These are phyloP conservation scores for Pseudocheirus occidentalis DNA, from an alignment of 2,797 vertebrate genomes.

Conservation along the genomic window DNA sequence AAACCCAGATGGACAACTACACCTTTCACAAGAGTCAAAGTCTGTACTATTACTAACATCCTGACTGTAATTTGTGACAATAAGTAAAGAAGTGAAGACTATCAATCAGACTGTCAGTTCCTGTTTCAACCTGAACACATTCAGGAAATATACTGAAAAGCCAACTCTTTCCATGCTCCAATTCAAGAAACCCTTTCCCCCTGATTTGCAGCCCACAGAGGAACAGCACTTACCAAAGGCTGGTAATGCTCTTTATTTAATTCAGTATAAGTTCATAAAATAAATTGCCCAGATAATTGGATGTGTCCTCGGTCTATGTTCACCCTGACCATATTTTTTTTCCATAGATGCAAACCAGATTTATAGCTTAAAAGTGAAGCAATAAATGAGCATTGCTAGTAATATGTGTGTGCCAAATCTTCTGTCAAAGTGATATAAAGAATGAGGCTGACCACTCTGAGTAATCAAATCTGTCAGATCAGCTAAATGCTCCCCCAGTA, in stretches of 20 bases:
- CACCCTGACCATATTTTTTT: constrained; percentile 57
- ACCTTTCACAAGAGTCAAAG: constrained; percentile 70
- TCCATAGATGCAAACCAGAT: constrained; percentile 79
- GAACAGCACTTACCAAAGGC: constrained; percentile 68
- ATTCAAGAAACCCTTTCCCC: constrained; percentile 61
- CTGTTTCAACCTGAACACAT: constrained; percentile 75
- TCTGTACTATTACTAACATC: constrained; percentile 58
- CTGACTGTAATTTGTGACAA: constrained; percentile 79
- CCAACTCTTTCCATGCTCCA: constrained; percentile 68
- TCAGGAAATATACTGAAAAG: constrained; percentile 76
- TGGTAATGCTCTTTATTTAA: constrained; percentile 76
- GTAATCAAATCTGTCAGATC: constrained; percentile 75
- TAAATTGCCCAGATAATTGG: constrained; percentile 77
- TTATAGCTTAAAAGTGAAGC: constrained; percentile 75
- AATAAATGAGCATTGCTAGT: constrained; percentile 77
- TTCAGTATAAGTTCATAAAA: constrained; percentile 81
- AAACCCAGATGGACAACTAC: constrained; percentile 60
- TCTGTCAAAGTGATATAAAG: constrained; percentile 79
- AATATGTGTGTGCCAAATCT: constrained; percentile 77
- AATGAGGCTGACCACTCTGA: constrained; percentile 71
- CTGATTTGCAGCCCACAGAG: constrained; percentile 75
- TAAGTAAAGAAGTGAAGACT: constrained; percentile 78
- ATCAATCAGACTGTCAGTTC: constrained; percentile 79
- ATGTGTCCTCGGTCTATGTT: constrained; percentile 70
- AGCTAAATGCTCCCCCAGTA: constrained; percentile 63